phyloP scores from a whole-genome alignment of 2,797 vertebrate species.

The Malacoraja senta region DNA sequence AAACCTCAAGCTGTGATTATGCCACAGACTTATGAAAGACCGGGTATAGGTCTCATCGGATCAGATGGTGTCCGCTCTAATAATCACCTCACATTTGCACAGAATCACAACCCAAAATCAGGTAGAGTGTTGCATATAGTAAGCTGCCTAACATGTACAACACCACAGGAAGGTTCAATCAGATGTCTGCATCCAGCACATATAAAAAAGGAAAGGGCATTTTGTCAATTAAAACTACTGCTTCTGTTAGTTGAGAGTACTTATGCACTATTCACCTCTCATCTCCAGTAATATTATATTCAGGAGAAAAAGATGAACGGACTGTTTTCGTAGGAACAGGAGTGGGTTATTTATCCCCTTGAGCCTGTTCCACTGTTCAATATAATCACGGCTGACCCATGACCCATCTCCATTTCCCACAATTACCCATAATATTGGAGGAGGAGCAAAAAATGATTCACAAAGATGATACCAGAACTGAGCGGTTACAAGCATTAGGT shows the following conservation, averaged over 20 bases:
- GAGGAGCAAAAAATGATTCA: conserved; percentile 1
- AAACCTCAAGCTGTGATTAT: not conserved
- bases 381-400: too few species aligned
- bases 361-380: too few species aligned
- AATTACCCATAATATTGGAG: not conserved
- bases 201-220: not conserved
- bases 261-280: not conserved
- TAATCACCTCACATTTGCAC: not conserved
- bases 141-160: not conserved
- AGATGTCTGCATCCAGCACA: not conserved
- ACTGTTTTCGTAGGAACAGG: not conserved
- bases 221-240: not conserved
- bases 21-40: not conserved
- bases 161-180: not conserved
- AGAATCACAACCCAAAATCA: not conserved
- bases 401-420: too few species aligned
- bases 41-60: not conserved
- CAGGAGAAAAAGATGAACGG: not conserved
- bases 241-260: not conserved
- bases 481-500: not conserved
- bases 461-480: not conserved
- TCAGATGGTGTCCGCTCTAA: not conserved
- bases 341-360: too few species aligned
- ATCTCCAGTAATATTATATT: not conserved
- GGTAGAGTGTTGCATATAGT: not conserved